These are phyloP conservation scores for Aegotheles bennettii DNA, from an alignment of 2,113 vertebrate genomes.

Conservation along the genomic window DNA sequence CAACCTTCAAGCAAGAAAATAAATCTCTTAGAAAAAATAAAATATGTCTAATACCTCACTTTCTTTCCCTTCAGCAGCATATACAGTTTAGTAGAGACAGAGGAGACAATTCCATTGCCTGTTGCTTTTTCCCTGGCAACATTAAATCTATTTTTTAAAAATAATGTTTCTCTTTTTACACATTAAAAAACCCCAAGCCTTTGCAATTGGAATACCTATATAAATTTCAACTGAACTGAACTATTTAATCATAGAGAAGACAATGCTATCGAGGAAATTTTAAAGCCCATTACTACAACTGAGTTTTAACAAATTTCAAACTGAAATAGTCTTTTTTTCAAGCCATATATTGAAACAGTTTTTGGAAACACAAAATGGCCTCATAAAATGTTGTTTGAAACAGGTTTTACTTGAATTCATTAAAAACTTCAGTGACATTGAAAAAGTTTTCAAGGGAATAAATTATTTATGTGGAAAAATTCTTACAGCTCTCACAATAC, in stretches of 20 bases:
- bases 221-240: not conserved
- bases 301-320: not conserved
- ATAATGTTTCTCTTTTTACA: not conserved
- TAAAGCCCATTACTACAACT: not conserved
- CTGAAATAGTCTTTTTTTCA: not conserved
- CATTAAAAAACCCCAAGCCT: accelerated
- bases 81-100: not conserved
- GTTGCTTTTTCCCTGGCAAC: not conserved
- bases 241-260: not conserved
- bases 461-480: not conserved
- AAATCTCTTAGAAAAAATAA: not conserved
- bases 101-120: not conserved
- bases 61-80: not conserved
- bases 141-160: not conserved
- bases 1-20: not conserved
- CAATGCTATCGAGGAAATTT: not conserved
- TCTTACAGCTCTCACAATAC: not conserved
- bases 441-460: not conserved
- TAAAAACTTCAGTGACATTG: not conserved
- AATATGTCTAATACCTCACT: not conserved
- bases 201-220: not conserved
- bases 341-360: not conserved
- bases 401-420: not conserved
- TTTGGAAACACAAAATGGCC: not conserved
- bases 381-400: not conserved